phyloP scores from a whole-genome alignment of 2,797 vertebrate species.

The Sebastes goodei region DNA sequence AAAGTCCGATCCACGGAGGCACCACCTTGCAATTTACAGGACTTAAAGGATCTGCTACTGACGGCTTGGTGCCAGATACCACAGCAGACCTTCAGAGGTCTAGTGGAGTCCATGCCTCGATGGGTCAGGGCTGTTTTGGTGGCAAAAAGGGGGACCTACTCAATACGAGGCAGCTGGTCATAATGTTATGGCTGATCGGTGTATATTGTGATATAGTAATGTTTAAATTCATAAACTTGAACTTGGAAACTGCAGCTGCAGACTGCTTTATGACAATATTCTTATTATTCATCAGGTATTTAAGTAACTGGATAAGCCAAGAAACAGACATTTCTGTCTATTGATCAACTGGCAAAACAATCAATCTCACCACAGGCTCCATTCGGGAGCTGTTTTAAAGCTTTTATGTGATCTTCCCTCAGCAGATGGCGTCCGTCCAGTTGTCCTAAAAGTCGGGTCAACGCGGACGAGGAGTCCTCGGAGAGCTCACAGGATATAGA shows the following conservation, averaged over 20 bases:
- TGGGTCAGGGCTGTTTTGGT: accelerated
- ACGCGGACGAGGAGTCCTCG: neutral
- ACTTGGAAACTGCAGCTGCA: neutral
- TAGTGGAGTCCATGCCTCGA: too few relatives aligned
- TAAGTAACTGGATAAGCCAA: neutral
- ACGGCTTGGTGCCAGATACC: too few relatives aligned
- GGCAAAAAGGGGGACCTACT: too few relatives aligned
- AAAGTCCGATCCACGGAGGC: too few relatives aligned
- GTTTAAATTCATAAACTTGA: neutral
- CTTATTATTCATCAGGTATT: neutral
- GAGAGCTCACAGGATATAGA: neutral
- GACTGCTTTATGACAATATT: neutral
- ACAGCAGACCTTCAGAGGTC: too few relatives aligned
- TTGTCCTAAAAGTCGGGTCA: neutral
- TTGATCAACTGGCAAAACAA: neutral
- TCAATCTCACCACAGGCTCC: neutral
- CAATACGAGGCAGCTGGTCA: too few relatives aligned
- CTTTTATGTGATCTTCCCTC: neutral
- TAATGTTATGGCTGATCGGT: too few relatives aligned
- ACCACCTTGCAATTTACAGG: too few relatives aligned
- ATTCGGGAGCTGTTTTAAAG: neutral
- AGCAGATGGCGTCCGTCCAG: neutral
- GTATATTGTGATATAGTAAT: neutral
- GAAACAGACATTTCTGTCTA: neutral
- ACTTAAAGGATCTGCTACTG: too few relatives aligned